Percentiles rank a stretch among this genome's conserved stretches.
These are phyloP conservation scores for Achlya flavicornis DNA, from an alignment of 2,888 invertebrate genomes.

Conservation along the genomic window DNA sequence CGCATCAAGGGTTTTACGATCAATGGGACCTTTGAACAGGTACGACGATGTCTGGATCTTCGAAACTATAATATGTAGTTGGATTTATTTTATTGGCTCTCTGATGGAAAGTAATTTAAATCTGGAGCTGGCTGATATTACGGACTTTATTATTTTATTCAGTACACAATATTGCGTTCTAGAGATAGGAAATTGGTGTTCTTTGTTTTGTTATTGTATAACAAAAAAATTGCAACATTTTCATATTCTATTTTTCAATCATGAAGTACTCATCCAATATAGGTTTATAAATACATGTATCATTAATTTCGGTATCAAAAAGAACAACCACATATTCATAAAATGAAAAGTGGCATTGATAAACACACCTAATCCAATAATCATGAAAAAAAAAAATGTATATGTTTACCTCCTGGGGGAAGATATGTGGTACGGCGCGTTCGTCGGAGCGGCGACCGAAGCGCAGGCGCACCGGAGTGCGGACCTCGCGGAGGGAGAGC, in stretches of 20 bases:
- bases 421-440: conserved; percentile 76
- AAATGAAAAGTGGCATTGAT: too few relatives aligned
- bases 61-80: conserved; percentile 12
- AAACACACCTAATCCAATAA: too few relatives aligned
- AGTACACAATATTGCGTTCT: not conserved
- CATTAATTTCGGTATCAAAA: too few relatives aligned
- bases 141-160: not conserved
- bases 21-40: conserved; percentile 38
- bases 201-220: not conserved
- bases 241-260: too few relatives aligned
- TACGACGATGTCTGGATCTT: conserved; percentile 25
- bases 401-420: conserved; percentile 71
- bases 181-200: not conserved
- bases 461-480: conserved; percentile 77
- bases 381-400: not conserved
- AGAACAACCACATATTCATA: too few relatives aligned
- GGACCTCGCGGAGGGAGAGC: conserved; percentile 68
- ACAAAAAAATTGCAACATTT: too few relatives aligned
- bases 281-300: too few relatives aligned
- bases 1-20: conserved; percentile 67
- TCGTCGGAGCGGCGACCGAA: conserved; percentile 80
- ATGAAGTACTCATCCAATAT: too few relatives aligned
- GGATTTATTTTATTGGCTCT: conserved; percentile 10
- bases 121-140: not conserved
- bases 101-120: conserved; percentile 3